Percentiles rank a stretch among this genome's conserved stretches.
phyloP scores from a whole-genome alignment of 1,140 invertebrate genomes.

The Ganaspis sp. region DNA sequence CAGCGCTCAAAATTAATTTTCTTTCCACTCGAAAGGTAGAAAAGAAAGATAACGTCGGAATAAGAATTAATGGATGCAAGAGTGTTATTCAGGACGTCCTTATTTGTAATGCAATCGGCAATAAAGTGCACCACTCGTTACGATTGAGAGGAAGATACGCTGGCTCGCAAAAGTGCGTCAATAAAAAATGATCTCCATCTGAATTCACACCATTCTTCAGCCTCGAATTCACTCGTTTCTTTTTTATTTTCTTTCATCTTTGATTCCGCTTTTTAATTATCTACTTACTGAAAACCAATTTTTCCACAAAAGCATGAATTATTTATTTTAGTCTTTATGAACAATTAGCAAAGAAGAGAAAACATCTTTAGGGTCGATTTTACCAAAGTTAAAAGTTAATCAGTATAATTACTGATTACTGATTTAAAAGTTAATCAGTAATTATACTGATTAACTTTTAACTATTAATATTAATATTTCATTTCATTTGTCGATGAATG shows the following conservation, averaged over 20 bases:
- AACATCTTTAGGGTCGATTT: no score
- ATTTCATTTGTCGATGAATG: no score
- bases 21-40: constrained; percentile 20
- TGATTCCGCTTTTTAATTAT: background rate
- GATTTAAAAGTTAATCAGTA: no score
- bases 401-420: no score
- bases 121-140: constrained; percentile 30
- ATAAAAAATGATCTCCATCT: constrained; percentile 12
- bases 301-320: no score
- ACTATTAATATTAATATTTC: no score
- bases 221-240: background rate
- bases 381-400: no score
- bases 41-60: constrained; percentile 25
- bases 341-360: no score
- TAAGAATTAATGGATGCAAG: constrained; percentile 29
- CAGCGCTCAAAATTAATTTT: constrained; percentile 39
- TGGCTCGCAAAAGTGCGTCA: constrained; percentile 12
- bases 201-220: constrained; percentile 2
- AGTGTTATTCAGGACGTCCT: background rate
- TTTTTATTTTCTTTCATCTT: background rate
- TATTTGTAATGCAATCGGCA: constrained; percentile 27
- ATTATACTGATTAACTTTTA: no score
- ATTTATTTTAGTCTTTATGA: no score
- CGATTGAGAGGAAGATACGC: constrained; percentile 3
- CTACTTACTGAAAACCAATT: background rate